phyloP scores from a whole-genome alignment of 2,888 invertebrate species.

The Dione vanillae region DNA sequence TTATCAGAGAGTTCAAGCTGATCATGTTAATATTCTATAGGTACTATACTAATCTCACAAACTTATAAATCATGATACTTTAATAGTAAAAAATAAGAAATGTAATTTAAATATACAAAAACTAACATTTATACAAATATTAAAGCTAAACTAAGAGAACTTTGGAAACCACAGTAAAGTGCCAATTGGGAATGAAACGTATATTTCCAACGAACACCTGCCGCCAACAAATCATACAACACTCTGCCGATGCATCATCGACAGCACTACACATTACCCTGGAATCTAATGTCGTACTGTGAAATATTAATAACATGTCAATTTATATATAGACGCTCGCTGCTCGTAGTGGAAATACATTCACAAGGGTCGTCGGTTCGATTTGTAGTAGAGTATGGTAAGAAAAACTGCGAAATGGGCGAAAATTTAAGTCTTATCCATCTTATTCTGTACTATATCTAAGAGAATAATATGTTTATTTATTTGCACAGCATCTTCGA shows the following conservation, averaged over 20 bases:
- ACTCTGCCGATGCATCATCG: slow-evolving; percentile 63
- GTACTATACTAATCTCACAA: no score
- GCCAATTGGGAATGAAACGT: slow-evolving; percentile 79
- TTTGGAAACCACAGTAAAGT: slow-evolving; percentile 69
- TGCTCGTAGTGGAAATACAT: background rate
- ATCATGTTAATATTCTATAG: no score
- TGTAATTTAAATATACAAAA: no score
- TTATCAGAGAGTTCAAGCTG: no score
- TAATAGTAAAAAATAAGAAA: no score
- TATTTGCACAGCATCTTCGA: no score
- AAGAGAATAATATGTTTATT: no score
- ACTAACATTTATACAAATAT: background rate
- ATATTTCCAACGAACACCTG: slow-evolving; percentile 79
- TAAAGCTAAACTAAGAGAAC: slow-evolving; percentile 47
- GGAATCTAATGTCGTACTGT: slow-evolving; percentile 16
- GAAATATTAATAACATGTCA: slow-evolving; percentile 20
- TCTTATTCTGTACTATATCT: no score
- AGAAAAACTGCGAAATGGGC: no score
- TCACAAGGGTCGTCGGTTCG: background rate
- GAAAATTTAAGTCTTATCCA: no score
- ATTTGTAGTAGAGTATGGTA: background rate
- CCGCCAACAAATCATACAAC: slow-evolving; percentile 69
- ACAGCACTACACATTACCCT: slow-evolving; percentile 53
- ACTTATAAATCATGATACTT: no score
- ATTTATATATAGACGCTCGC: background rate